Evolutionary conservation across 2,888 invertebrate genomes (phyloP).

Genomic region (Zaprionus bogoriensis): DNA sequence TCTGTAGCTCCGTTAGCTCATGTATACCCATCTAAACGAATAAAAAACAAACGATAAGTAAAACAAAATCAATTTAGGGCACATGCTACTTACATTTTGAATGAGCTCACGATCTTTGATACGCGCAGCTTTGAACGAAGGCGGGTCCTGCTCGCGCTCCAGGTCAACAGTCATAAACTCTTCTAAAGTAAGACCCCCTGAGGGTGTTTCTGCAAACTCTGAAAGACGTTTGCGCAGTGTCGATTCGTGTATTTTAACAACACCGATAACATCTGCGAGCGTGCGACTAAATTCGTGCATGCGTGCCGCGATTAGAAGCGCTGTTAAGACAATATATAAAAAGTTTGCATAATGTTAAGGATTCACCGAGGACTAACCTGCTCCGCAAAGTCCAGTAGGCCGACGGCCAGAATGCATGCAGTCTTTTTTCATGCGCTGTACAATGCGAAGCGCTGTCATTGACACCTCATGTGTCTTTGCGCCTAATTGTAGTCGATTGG

Average conservation of each 20-base stretch:
- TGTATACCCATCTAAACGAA: constrained; percentile 83
- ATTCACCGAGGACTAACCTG: constrained; percentile 85
- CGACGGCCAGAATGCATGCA: constrained; percentile 97
- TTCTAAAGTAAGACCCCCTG: constrained; percentile 95
- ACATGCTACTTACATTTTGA: constrained; percentile 85
- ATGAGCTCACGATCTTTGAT: constrained; percentile 93
- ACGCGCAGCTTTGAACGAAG: constrained; percentile 95
- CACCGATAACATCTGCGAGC: constrained; percentile 93
- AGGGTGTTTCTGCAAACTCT: constrained; percentile 98
- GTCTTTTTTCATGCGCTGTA: constrained; percentile 98
- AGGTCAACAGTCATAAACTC: constrained; percentile 98
- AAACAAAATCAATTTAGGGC: neutral
- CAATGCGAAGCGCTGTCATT: constrained; percentile 95
- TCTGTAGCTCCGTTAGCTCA: constrained; percentile 90
- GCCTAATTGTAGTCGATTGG: constrained; percentile 95
- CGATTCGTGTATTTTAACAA: constrained; percentile 97
- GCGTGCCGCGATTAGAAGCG: constrained; percentile 95
- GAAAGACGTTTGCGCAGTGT: constrained; percentile 94
- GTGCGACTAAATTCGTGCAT: constrained; percentile 95
- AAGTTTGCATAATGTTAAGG: neutral
- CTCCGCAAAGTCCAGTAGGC: constrained; percentile 98
- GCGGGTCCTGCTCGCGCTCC: constrained; percentile 97
- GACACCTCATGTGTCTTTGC: constrained; percentile 97
- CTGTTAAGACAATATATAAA: constrained; percentile 83
- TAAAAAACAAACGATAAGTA: neutral